Base-by-base conservation (phyloP, 53 echinoderm and acorn worm genomes). In the Crossaster papposus region DNA sequence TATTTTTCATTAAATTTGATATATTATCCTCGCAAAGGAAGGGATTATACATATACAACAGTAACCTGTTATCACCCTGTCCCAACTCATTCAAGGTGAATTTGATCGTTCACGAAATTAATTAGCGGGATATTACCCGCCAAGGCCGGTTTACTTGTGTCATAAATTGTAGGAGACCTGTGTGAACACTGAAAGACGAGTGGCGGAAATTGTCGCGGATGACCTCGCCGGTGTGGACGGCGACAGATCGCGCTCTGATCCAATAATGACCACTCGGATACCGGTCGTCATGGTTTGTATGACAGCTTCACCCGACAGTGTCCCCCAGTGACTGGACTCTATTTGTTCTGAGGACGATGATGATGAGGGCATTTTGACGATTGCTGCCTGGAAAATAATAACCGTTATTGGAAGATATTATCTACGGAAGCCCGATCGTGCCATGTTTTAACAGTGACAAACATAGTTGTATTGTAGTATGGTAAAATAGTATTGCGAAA, bases 121-220 rank as follows among this genome's bases (percentile, higher is more conserved):
- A 44, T 44, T 44, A 44, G 9, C 2, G 44, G 1, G 44, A 44
- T 44, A 44, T 44, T 44, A 44, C 1, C 44, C 9, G n/a, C n/a
- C 28, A 26, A 26, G n/a, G 68, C 68, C 2, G 0, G 26, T 26
- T 0, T 68, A 44, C 44, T 44, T 44, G 44, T 44, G 44, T 44
- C 44, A 44, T 7, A 7, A 23, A 68, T 26, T 68, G 68, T 68
- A 6, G 68, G n/a, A 68, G 9, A 7, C 24, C 4, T 10, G 24
- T 23, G n/a, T 28, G 10, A 1, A 68, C 30, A 34, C 31, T 30
- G 81, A 23, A 62, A 81, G n/a, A 17, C 31, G 2, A 81, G 54
- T 81, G 64, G 68, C 68, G 68, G 20, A 2, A 68, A 81, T 63
- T 81, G 81, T 31, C 58, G 81, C 81, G 20, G 51, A 81, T 58